Evolutionary conservation across 2,113 vertebrate species (phyloP), one percentile per base, ranked within the genome.

Genomic region (Burhinus bistriatus): DNA sequence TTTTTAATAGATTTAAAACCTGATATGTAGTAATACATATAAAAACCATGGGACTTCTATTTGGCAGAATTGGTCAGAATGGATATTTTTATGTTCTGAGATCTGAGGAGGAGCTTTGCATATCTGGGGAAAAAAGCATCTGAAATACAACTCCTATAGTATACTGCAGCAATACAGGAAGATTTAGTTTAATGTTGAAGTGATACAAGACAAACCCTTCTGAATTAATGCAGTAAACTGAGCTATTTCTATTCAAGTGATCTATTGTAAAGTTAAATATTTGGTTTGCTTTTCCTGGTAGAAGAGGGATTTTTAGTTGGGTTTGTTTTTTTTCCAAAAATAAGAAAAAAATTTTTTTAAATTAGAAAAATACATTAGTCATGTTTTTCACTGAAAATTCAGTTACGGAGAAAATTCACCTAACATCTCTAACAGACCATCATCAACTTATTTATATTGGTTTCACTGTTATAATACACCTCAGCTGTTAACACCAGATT

Each of bases 241-340:
- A 81, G 16, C 8, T 81, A 78, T n/a, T 73, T 66, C 15, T 83
- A 17, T 44, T 69, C 62, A 65, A 44, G 13, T 14, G 1, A 54
- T 49, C 34, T 61, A 62, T 73, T 22, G 34, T 6, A 49, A 71
- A 85, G 20, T 72, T 51, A 76, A 82, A 76, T 57, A 83, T 58
- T 83, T 59, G 23, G 2, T 45, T 83, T 93, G 7, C 7, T 61
- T 29, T 25, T 69, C 49, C 59, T 70, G 6, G 9, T 36, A 59
- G 32, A 36, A 89, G 64, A 76, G 0, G 0, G 8, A 22, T 6
- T 16, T 32, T 51, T 44, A 18, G 26, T 14, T 47, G 21, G 5
- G 3, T 69, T 51, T 17, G 2, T 47, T 49, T n/a, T 38, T 44
- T 23, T 0, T 3, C 17, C 15, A 84, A 72, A 65, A 70, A 49